Evolutionary conservation across 2,113 vertebrate species (phyloP), one percentile per base, ranked within the genome.

Genomic region (Cephalopholis sonnerati): DNA sequence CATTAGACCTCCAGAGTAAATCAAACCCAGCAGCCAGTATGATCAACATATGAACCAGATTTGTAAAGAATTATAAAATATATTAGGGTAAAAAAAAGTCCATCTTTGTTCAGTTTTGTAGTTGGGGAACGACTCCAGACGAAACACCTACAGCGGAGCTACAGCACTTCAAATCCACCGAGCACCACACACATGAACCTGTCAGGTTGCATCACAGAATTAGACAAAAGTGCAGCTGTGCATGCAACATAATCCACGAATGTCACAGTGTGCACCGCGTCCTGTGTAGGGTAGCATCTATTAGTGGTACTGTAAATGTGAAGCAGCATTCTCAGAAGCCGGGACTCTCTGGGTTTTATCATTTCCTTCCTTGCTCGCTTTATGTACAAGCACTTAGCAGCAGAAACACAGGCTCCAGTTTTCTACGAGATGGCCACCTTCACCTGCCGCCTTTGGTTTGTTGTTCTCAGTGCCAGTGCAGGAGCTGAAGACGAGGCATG

Each of bases 361-460:
- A 84, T 75, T 65, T 24, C 2, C 29, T 59, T 65, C 64, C 2
- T 29, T 67, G 61, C 68, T 74, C 39, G 51, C 71, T 67, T 57
- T 63, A 41, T 76, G 82, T 64, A 66, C 71, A 8, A 65, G 92
- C 93, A 89, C 72, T 92, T 86, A 92, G 83, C 89, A 77, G 79
- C 81, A 82, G 77, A 68, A 58, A 29, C 54, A 29, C 24, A 3
- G 64, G 32, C 79, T 74, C 10, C 55, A 41, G 78, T 57, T 74
- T 63, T 70, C 29, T 39, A 3, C 68, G 71, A 54, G 67, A 68
- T 16, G 59, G 77, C 83, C 91, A 84, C 78, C 78, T 90, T 46
- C 76, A 82, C 87, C 80, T 84, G 80, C 68, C 48, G 77, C 36
- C 82, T 84, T 48, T 12, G 9, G 36, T 57, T 73, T 83, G 51